Percentiles rank a stretch among this genome's conserved stretches.
These are phyloP conservation scores for Sebastolobus altivelis DNA, from an alignment of 2,797 vertebrate species.

Conservation along the genomic window DNA sequence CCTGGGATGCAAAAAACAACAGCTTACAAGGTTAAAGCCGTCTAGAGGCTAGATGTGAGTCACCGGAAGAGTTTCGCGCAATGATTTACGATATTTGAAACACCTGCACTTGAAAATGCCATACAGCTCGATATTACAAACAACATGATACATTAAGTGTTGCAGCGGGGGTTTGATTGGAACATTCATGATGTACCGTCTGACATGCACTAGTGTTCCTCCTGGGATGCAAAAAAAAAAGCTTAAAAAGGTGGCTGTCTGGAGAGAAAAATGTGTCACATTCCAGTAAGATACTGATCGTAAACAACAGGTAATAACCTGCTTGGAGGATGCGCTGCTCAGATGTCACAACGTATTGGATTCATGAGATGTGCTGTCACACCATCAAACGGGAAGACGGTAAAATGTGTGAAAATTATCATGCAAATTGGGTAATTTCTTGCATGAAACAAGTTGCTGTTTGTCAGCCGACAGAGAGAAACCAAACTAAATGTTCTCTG, in stretches of 20 bases:
- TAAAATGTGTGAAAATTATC: background rate
- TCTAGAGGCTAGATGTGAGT: constrained; percentile 1
- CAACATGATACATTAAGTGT: background rate
- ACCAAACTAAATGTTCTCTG: background rate
- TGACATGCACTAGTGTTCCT: constrained; percentile 17
- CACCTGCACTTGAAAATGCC: background rate
- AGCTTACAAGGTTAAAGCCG: constrained; percentile 50
- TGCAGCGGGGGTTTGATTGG: constrained; percentile 19
- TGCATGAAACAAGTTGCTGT: constrained; percentile 6
- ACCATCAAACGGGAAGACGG: background rate
- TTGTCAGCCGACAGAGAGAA: background rate
- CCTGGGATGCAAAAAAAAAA: constrained; percentile 26
- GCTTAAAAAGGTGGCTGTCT: constrained; percentile 5
- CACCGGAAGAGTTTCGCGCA: background rate
- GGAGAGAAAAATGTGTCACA: background rate
- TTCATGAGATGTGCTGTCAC: background rate
- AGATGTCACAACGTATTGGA: background rate
- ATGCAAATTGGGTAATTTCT: constrained; percentile 10
- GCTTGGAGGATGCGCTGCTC: background rate
- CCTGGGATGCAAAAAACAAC: constrained; percentile 54
- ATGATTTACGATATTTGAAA: constrained; percentile 7
- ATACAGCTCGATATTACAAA: constrained; percentile 9
- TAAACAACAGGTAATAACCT: constrained; percentile 26
- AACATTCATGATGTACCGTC: constrained; percentile 13
- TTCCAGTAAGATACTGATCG: background rate